Percentiles rank a stretch among this genome's conserved stretches.
Conservation (phyloP, 2,797 vertebrate species). For the Pangasius djambal region DNA sequence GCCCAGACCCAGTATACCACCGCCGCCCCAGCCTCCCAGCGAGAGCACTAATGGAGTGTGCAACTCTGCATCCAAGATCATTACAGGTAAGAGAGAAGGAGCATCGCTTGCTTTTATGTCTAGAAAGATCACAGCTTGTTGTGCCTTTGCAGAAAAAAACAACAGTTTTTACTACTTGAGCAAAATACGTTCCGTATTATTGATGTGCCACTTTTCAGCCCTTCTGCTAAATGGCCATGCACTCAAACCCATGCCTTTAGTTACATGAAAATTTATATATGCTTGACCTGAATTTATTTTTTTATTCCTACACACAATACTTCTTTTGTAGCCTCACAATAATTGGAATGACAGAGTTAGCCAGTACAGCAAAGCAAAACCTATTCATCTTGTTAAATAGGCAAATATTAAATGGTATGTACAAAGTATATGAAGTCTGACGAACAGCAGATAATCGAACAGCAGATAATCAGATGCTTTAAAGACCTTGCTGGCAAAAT, state of each 20-base stretch:
- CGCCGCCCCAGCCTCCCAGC: slow-evolving; percentile 83
- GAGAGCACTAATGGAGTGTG: slow-evolving; percentile 69
- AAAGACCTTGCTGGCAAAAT: not conserved
- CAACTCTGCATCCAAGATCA: slow-evolving; percentile 83
- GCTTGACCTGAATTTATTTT: not conserved
- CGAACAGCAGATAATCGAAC: too few relatives aligned
- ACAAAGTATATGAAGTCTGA: not conserved
- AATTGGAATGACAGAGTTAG: not conserved
- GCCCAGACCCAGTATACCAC: slow-evolving; percentile 85
- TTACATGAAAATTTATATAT: not conserved
- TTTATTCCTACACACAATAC: not conserved
- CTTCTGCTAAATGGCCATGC: not conserved
- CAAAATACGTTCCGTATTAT: not conserved
- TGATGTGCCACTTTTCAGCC: not conserved
- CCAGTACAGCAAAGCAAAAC: not conserved
- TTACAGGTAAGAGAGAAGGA: slow-evolving; percentile 83
- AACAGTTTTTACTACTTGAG: not conserved
- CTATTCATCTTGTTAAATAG: not conserved
- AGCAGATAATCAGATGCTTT: not conserved
- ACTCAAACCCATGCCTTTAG: not conserved
- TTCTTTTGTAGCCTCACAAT: not conserved
- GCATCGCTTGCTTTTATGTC: not conserved
- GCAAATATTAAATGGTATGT: not conserved
- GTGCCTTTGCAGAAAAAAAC: not conserved
- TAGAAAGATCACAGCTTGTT: not conserved